These are phyloP conservation scores for Poicephalus gulielmi DNA, from an alignment of 2,113 vertebrate species.

Conservation along the genomic window DNA sequence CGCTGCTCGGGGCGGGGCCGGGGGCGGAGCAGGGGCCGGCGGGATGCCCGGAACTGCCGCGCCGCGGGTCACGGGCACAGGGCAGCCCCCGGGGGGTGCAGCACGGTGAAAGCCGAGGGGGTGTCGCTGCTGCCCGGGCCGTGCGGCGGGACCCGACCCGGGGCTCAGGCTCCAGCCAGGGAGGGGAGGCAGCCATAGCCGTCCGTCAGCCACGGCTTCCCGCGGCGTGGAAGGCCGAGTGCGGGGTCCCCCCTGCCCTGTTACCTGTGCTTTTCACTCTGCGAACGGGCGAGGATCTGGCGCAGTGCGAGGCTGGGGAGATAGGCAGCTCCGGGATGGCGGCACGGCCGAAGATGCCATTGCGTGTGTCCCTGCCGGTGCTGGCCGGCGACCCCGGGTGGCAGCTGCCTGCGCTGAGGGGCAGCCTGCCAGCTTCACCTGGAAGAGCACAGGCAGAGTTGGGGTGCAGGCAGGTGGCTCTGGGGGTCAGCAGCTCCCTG, in stretches of 20 bases:
- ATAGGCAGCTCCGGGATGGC: not conserved
- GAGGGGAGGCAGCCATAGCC: too few relatives aligned
- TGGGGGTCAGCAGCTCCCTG: not conserved
- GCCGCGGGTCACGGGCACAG: not conserved
- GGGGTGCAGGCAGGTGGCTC: not conserved
- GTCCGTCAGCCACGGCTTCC: too few relatives aligned
- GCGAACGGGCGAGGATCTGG: not conserved
- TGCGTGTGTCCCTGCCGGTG: not conserved
- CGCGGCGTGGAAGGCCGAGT: not conserved
- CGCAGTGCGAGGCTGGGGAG: not conserved
- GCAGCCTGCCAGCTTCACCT: conserved; percentile 38
- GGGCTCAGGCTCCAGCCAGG: not conserved
- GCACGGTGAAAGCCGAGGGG: not conserved
- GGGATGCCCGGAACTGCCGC: not conserved
- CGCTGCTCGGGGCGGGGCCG: not conserved
- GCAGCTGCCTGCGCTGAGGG: not conserved
- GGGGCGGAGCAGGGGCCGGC: not conserved
- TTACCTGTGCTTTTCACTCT: conserved; percentile 49
- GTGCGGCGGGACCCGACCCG: not conserved
- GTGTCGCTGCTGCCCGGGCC: not conserved
- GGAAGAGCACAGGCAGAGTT: not conserved
- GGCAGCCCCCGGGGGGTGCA: not conserved
- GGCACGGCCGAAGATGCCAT: not conserved
- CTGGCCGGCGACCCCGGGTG: conserved; percentile 27
- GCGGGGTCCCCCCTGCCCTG: rapidly evolving